phyloP scores from a whole-genome alignment of 2,888 invertebrate genomes.

The Eudasyphora cyanicolor region DNA sequence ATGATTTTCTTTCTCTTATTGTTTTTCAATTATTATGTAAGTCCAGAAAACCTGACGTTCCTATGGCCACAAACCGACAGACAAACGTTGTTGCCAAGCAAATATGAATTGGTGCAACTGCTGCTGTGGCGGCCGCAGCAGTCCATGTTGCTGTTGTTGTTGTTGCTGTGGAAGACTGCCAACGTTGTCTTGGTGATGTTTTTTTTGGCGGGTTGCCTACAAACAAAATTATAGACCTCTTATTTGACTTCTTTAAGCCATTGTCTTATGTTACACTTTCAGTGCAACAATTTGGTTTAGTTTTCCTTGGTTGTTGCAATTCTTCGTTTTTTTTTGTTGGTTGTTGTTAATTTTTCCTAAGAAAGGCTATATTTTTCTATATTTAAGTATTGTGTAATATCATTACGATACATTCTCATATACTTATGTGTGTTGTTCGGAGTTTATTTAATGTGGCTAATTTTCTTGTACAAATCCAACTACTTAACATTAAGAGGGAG shows the following conservation, averaged over 20 bases:
- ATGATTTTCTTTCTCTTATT: conserved; percentile 29
- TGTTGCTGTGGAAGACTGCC: background rate
- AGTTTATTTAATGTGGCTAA: conserved; percentile 16
- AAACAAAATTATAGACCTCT: conserved; percentile 9
- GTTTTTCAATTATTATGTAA: conserved; percentile 30
- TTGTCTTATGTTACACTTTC: conserved; percentile 19
- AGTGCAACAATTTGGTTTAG: conserved; percentile 5
- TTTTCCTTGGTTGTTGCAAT: background rate
- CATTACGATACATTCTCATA: conserved; percentile 22
- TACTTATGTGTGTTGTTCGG: too few species aligned
- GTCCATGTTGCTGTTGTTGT: background rate
- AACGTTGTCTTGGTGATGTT: background rate
- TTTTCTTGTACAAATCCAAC: conserved; percentile 7
- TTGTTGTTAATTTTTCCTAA: background rate
- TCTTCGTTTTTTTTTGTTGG: background rate
- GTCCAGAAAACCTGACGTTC: background rate
- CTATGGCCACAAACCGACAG: background rate
- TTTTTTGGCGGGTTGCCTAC: background rate
- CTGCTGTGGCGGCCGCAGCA: too few species aligned
- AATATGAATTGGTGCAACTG: background rate
- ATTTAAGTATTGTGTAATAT: conserved; percentile 39
- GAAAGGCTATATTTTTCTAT: conserved; percentile 56
- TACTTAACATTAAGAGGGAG: background rate
- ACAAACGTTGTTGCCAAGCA: background rate
- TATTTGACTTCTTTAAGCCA: conserved; percentile 7